These are phyloP conservation scores for Linnaemya tessellans DNA, from an alignment of 2,888 invertebrate genomes.

Conservation along the genomic window DNA sequence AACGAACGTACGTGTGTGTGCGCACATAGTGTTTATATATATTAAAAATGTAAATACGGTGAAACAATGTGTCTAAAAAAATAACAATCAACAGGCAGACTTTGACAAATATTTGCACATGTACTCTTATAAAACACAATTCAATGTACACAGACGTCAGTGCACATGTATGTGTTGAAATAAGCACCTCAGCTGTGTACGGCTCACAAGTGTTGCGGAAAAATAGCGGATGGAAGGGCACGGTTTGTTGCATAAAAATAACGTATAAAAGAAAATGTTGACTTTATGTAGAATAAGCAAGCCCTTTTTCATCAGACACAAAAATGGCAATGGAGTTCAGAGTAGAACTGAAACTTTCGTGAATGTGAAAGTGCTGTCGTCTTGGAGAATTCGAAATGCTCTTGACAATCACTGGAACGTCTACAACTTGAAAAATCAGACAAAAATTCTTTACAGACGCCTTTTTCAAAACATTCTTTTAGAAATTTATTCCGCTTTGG, in stretches of 20 bases:
- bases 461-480: not conserved
- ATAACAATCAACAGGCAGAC: constrained; percentile 69
- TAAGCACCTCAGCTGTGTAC: constrained; percentile 41
- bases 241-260: constrained; percentile 8
- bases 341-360: too few species aligned
- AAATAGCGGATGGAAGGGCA: constrained; percentile 33
- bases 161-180: constrained; percentile 9
- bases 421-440: not conserved
- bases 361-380: too few species aligned
- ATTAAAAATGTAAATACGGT: constrained; percentile 57
- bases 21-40: not conserved
- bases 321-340: too few species aligned
- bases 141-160: not conserved
- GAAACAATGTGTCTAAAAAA: constrained; percentile 65
- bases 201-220: constrained; percentile 16
- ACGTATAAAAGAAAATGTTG: constrained; percentile 37
- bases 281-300: constrained; percentile 14
- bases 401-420: not conserved
- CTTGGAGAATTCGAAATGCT: constrained; percentile 7
- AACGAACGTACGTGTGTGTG: not conserved
- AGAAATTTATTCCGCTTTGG: not conserved
- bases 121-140: constrained; percentile 19
- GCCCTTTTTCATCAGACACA: not conserved
- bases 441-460: not conserved
- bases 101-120: constrained; percentile 56